phyloP scores from a whole-genome alignment of 2,888 invertebrate species.

The Cryptocephalus primarius region DNA sequence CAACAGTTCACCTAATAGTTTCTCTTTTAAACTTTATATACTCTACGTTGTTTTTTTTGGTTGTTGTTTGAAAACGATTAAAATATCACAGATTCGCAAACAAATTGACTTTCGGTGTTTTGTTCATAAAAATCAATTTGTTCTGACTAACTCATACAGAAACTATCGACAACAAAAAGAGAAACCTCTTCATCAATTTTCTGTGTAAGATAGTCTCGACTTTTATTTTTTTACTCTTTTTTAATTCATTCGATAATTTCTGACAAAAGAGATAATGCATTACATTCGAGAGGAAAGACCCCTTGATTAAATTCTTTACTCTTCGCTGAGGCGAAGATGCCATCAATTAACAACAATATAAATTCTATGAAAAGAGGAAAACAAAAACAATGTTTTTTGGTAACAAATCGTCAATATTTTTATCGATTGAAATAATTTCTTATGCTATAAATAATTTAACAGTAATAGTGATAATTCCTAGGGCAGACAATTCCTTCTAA shows the following conservation, averaged over 20 bases:
- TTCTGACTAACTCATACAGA: constrained; percentile 11
- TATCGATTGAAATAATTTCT: too few species aligned
- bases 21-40: background rate
- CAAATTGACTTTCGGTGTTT: constrained; percentile 11
- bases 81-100: constrained; percentile 35
- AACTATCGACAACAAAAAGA: constrained; percentile 6
- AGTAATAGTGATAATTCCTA: too few species aligned
- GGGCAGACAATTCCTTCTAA: background rate
- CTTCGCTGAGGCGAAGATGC: too few species aligned
- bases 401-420: too few species aligned
- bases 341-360: too few species aligned
- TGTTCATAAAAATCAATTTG: constrained; percentile 8
- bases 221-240: background rate
- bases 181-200: constrained; percentile 6
- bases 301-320: too few species aligned
- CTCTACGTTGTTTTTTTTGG: constrained; percentile 1
- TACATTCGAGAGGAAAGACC: too few species aligned
- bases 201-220: constrained; percentile 11
- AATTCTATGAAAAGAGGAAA: too few species aligned
- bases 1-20: constrained; percentile 5
- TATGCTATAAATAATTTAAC: too few species aligned
- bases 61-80: constrained; percentile 25
- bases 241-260: background rate
- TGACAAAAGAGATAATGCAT: too few species aligned
- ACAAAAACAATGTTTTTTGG: too few species aligned